Base-by-base conservation (phyloP, 2,797 vertebrate species). In the Neoniphon sammara region DNA sequence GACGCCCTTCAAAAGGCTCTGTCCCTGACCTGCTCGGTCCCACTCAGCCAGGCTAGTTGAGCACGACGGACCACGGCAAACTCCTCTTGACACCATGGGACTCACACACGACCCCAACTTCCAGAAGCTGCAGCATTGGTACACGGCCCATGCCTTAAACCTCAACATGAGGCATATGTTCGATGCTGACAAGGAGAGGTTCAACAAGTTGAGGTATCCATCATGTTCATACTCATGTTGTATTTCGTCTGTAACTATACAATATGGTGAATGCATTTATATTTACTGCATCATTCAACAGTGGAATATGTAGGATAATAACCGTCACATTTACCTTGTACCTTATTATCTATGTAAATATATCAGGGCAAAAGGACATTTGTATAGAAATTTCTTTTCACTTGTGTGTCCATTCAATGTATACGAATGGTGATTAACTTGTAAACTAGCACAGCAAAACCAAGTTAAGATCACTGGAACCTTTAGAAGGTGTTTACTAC, bases 81-180 rank as follows among this genome's bases (percentile, higher is more conserved):
- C 59, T 70, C 54, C 7, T 30, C 77, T 12, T 42, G 74, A 74
- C 88, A 91, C 46, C 76, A 97, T 97, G 96, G 93, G 91, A 73
- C 94, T 97, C 64, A 90, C 92, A 70, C 94, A 91, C 75, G 92
- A 97, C 85, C 93, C 96, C 61, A 92, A 89, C 83, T 98, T 96
- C 90, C 91, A 95, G 82, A 95, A 95, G 78, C 94, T 98, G 74
- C 81, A 92, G 88, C 89, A 97, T n/a, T 97, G 96, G 96, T 93
- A 96, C 90, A 93, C 89, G 39, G 91, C 92, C 70, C 93, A 96
- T 42, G 86, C 89, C 42, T 68, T 92, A 54, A 91, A 88, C 65
- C 94, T 98, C 81, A 96, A 95, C 83, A 86, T 98, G 89, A 95
- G 97, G 86, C 87, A 94, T 69, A 94, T 98, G 89, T 98, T 98